These are phyloP conservation scores for Anser cygnoides DNA, from an alignment of 2,113 vertebrate genomes.

Conservation along the genomic window DNA sequence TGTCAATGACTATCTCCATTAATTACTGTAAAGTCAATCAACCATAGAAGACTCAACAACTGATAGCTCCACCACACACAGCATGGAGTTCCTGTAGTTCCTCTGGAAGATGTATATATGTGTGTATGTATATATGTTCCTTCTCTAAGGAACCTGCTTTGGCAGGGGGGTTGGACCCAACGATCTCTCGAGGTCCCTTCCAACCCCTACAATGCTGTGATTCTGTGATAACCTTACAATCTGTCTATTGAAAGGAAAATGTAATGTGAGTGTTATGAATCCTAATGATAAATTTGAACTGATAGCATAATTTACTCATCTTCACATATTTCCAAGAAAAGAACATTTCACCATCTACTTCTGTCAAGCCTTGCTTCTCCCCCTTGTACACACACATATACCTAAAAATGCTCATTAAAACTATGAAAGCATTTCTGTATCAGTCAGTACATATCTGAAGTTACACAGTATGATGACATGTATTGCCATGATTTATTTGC, in stretches of 20 bases:
- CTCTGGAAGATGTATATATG: not conserved
- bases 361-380: not conserved
- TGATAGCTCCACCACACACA: not conserved
- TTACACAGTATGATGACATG: not conserved
- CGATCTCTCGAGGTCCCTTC: no score
- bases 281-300: not conserved
- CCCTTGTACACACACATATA: not conserved
- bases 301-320: not conserved
- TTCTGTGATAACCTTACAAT: not conserved
- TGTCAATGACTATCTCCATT: not conserved
- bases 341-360: not conserved
- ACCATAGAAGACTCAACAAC: not conserved
- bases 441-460: not conserved
- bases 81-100: not conserved
- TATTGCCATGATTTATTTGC: slow-evolving; percentile 18
- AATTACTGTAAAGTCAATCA: not conserved
- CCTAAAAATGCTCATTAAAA: not conserved
- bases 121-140: no score
- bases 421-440: not conserved
- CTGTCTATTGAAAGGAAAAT: not conserved
- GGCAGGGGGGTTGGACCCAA: no score
- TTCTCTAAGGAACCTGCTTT: no score
- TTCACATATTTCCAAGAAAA: not conserved
- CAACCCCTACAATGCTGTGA: no score
- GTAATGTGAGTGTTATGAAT: not conserved